phyloP scores from a whole-genome alignment of 2,888 invertebrate genomes.

The Apamea epomidion region DNA sequence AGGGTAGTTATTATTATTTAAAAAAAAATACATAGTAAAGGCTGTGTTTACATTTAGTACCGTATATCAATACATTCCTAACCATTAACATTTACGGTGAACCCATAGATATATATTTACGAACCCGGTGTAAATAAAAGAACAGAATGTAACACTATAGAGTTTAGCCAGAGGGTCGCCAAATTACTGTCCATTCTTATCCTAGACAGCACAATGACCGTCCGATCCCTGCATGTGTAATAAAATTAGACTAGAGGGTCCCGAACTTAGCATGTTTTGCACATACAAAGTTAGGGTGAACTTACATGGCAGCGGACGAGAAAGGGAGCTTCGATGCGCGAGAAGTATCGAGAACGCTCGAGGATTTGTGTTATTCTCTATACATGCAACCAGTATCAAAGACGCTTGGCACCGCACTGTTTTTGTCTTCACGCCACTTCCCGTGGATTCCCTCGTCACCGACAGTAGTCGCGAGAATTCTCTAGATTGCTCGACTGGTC shows the following conservation, averaged over 20 bases:
- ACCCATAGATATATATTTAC: too few species aligned
- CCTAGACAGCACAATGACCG: constrained; percentile 20
- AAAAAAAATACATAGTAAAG: too few species aligned
- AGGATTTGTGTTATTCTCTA: not conserved
- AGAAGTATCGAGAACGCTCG: not conserved
- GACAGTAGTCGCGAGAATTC: too few species aligned
- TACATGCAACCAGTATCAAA: not conserved
- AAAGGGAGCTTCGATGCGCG: not conserved
- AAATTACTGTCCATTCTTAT: constrained; percentile 18
- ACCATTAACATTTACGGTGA: not conserved
- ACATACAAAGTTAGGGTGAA: constrained; percentile 14
- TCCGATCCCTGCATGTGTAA: constrained; percentile 17
- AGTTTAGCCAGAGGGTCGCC: not conserved
- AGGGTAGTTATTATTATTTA: too few species aligned
- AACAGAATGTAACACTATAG: not conserved
- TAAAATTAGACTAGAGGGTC: constrained; percentile 41
- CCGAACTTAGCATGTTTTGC: constrained; percentile 39
- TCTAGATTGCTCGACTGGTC: not conserved
- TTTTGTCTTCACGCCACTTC: not conserved
- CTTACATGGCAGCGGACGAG: not conserved
- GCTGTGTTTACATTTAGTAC: not conserved
- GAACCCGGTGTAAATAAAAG: not conserved
- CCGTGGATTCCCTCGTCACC: not conserved
- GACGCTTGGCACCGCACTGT: not conserved
- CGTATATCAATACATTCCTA: not conserved